Evolutionary conservation across 2,113 vertebrate genomes (phyloP), one percentile per base, ranked within the genome.

Genomic region (Odocoileus virginianus): DNA sequence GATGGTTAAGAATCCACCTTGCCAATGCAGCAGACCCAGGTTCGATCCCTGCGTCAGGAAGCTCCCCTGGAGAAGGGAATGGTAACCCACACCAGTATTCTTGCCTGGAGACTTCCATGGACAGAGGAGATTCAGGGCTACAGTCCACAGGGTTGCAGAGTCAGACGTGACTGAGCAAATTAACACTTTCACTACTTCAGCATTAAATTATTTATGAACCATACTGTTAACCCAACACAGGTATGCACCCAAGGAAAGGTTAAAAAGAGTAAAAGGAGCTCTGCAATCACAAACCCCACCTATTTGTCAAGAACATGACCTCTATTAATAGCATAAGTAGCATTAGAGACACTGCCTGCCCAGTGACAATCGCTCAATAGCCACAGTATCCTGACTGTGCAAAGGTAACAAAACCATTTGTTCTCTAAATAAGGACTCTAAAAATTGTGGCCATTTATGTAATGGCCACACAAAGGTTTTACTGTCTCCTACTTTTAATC

Each of bases 321-420:
- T 71, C 9, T 40, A 23, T 40, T 71, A 76, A 76, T 7, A 76
- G 71, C 71, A 43, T 4, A 43, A 43, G n/a, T 74, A 74, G 71
- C 40, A 43, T 25, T 43, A 43, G 21, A 74, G 71, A 43, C 71
- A 43, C 36, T 74, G 71, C 21, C n/a, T 74, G 67, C 71, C 71
- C 36, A 40, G 5, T 43, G 71, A 74, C 71, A 74, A 0, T 43
- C 2, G 0, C 25, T 74, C 71, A 74, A 74, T 0, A 0, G 71
- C 71, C 36, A 14, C 11, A 74, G 11, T 74, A 25, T 74, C 21
- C 36, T 74, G 21, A 25, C 71, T 43, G 10, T 74, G 2, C 71
- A 74, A 43, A 74, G 21, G 21, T 40, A 74, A 43, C 19, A 74
- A 43, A 43, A 43, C 6, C 36, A 74, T 43, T 43, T 43, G 5